Evolutionary conservation across 2,888 invertebrate genomes (phyloP).

Genomic region (Drosophila yooni): DNA sequence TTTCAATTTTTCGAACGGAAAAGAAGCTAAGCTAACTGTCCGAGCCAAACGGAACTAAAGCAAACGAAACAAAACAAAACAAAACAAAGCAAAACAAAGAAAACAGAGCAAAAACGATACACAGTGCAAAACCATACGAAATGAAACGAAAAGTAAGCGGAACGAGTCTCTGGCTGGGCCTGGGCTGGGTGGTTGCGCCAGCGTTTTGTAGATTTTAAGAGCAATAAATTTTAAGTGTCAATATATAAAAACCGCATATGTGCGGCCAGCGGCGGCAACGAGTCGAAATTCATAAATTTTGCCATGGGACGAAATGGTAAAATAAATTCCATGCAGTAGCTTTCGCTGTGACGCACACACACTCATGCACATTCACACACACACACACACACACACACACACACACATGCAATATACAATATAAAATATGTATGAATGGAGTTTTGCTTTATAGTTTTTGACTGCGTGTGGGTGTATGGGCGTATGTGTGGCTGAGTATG

Average conservation of each 20-base stretch:
- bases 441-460: constrained; percentile 72
- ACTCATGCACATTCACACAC: constrained; percentile 15
- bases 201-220: constrained; percentile 79
- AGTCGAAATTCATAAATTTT: constrained; percentile 77
- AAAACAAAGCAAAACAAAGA: constrained; percentile 1
- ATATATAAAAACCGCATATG: constrained; percentile 80
- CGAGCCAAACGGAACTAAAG: constrained; percentile 20
- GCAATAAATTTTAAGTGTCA: constrained; percentile 80
- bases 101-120: constrained; percentile 1
- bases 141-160: constrained; percentile 13
- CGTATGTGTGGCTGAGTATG: background rate
- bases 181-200: constrained; percentile 27
- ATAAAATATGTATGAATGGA: constrained; percentile 49
- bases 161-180: constrained; percentile 27
- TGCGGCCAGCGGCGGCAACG: constrained; percentile 69
- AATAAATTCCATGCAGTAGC: constrained; percentile 68
- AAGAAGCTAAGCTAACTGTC: constrained; percentile 30
- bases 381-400: constrained; percentile 26
- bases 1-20: constrained; percentile 28
- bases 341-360: constrained; percentile 39
- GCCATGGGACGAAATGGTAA: constrained; percentile 73
- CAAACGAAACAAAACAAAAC: constrained; percentile 2
- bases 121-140: constrained; percentile 2
- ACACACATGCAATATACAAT: constrained; percentile 6
- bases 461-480: constrained; percentile 16